These are phyloP conservation scores for Kuschelorhynchus macadamiae DNA, from an alignment of 2,888 invertebrate species.

Conservation along the genomic window DNA sequence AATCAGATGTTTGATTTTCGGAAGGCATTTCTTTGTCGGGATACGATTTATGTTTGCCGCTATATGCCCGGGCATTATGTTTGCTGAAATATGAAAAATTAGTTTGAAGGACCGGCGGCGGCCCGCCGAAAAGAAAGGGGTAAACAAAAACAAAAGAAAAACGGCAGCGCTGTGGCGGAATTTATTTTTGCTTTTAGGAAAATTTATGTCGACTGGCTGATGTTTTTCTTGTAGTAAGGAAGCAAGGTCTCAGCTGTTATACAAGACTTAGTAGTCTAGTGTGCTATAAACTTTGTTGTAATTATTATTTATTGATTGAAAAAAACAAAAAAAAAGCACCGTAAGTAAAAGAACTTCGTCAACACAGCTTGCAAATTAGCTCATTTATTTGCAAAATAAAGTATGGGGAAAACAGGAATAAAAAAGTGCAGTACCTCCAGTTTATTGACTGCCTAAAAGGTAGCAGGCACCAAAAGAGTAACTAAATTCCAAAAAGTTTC, in stretches of 20 bases:
- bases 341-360: no score
- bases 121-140: constrained; percentile 26
- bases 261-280: not conserved
- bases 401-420: not conserved
- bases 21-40: no score
- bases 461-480: no score
- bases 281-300: not conserved
- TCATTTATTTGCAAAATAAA: not conserved
- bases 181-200: constrained; percentile 40
- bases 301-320: no score
- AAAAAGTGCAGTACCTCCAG: no score
- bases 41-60: constrained; percentile 29
- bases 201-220: constrained; percentile 23
- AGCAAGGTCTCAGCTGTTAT: constrained; percentile 1
- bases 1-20: constrained; percentile 5
- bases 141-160: constrained; percentile 29
- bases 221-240: constrained; percentile 19
- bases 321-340: no score
- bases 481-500: no score
- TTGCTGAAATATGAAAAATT: constrained; percentile 30
- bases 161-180: constrained; percentile 21
- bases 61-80: constrained; percentile 27
- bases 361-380: no score
- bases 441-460: no score
- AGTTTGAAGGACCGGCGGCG: constrained; percentile 14